Evolutionary conservation across 1,140 invertebrate species (phyloP), one percentile per base, ranked within the genome.

Genomic region (Popillia japonica): DNA sequence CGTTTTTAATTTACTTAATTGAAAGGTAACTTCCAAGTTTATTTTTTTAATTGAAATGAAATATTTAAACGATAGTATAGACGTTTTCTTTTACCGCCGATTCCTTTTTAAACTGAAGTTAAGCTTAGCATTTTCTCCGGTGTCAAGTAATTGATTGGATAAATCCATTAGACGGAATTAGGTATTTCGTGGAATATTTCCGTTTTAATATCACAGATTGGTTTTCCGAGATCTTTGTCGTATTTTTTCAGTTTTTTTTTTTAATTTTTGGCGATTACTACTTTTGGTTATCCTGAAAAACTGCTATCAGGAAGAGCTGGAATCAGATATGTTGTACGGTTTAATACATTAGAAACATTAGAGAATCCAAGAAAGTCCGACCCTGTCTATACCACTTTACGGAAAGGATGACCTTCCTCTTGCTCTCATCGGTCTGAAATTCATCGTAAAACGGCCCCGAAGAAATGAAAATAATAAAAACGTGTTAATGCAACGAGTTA

Each of bases 401-500:
- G 27, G 27, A 34, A 55, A 55, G 1, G 17, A 55, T 55, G n/a
- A 48, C 59, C 59, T 20, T 64, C 59, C 9, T 64, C 59, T 9
- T 9, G 59, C 61, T 68, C 27, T 14, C 22, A 27, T 34, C 17
- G 23, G 22, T 68, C 20, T 55, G 17, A 76, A 76, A 76, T 76
- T 76, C 75, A n/a, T 55, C 17, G 22, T 55, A 55, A 55, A 76
- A 76, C 22, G 61, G 27, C 20, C 41, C n/a, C 75, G 75, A 55
- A 76, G 75, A 76, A 76, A 76, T 76, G 68, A 42, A 74, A 73
- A 78, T 73, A 78, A 78, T 78, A 78, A 23, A 78, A 78, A 78
- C 64, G 78, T 78, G 78, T 73, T 78, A 78, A 78, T 78, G 74
- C 55, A 74, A 72, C 40, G 27, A 75, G 78, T 78, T 75, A 78